Evolutionary conservation across 1,140 invertebrate species (phyloP), one percentile per base, ranked within the genome.

Genomic region (Platyscapa corneri): DNA sequence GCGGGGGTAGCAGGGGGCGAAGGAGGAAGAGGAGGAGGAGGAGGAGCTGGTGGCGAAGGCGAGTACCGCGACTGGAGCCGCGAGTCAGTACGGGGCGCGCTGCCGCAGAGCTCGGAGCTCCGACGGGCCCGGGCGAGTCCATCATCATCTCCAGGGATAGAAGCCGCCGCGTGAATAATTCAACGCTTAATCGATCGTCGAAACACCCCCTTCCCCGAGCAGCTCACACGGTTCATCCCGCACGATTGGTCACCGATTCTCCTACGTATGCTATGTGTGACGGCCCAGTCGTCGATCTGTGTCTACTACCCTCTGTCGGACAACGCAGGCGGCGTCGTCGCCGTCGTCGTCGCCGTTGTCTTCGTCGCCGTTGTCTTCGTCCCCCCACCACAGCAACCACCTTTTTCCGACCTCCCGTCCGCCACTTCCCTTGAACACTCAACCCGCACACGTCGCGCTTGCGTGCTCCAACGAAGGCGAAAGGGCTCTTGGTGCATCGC

Each of bases 161-260:
- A 32, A 6, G n/a, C 23, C 84, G 67, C 64, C 53, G 75, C 81
- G 88, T 90, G 83, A 89, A 89, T 89, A 88, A 88, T 88, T 89
- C 85, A 90, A 86, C 86, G 84, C 83, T 86, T n/a, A 85, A 90
- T 90, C 89, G 89, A 90, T 89, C 88, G 70, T 23, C 56, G 56
- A 23, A 60, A 23, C 56, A 27, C 6, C 20, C 56, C 56, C 56
- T 60, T 23, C 56, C 56, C 27, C 56, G 56, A 60, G 56, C 23
- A 14, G 56, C 56, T 53, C 49, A 3, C n/a, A n/a, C 49, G 7
- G 49, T 16, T 53, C 49, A 53, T 14, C 49, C 49, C 20, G 23
- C 56, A 60, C 20, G 23, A 27, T 60, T 23, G 23, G 23, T 60
- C 56, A 14, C 56, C 56, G 56, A 16, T 70, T 37, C 67, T 0